These are phyloP conservation scores for Heliconius melpomene DNA, from an alignment of 1,140 invertebrate species.

Conservation along the genomic window DNA sequence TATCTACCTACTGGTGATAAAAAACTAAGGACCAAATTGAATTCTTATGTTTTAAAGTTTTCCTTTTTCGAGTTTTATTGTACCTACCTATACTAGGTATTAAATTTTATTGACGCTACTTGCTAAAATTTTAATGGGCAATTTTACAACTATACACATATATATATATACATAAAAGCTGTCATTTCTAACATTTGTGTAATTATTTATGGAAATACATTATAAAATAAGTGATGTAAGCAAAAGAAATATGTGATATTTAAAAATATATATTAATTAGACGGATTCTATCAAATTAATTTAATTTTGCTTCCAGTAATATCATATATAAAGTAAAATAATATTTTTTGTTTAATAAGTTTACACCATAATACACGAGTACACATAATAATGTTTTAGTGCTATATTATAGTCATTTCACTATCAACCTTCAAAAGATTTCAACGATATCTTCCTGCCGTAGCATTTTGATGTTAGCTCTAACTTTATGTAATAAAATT, in stretches of 20 bases:
- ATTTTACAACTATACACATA: conserved; percentile 41
- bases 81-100: conserved; percentile 43
- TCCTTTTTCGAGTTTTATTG: conserved; percentile 48
- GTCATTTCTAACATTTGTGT: conserved; percentile 32
- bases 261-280: no score
- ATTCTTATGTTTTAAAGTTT: conserved; percentile 48
- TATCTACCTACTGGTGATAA: conserved; percentile 45
- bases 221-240: neutral
- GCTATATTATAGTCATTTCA: neutral
- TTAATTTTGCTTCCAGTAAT: no score
- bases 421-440: conserved; percentile 41
- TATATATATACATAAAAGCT: conserved; percentile 34
- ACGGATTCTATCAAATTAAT: no score
- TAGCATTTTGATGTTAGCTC: neutral
- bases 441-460: conserved; percentile 39
- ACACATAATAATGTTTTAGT: no score
- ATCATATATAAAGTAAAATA: no score
- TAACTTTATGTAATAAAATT: neutral
- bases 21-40: conserved; percentile 49
- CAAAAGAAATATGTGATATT: no score
- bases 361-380: no score
- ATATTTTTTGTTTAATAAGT: no score
- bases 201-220: neutral
- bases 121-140: conserved; percentile 51
- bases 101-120: conserved; percentile 49